A percentile compares a stretch with the other conserved stretches of the same genome.
phyloP scores from a whole-genome alignment of 2,797 vertebrate species.

The Amazona ochrocephala region DNA sequence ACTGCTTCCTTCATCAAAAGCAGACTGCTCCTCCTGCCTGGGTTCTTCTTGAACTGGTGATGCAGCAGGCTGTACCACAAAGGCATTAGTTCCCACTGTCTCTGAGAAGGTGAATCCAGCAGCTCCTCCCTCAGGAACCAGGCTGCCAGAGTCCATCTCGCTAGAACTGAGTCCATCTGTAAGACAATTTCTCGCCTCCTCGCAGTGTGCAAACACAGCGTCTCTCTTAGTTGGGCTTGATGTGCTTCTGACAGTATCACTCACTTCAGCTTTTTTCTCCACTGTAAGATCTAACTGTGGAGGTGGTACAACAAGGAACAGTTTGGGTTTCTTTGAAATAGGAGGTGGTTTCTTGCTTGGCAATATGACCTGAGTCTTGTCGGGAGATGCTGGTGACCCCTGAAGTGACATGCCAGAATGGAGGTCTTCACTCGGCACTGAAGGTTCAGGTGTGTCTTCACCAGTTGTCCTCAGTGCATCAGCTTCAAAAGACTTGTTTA shows the following conservation, averaged over 20 bases:
- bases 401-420: not conserved
- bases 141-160: slow-evolving; percentile 67
- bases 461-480: not conserved
- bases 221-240: slow-evolving; percentile 62
- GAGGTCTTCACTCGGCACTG: slow-evolving; percentile 34
- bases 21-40: slow-evolving; percentile 69
- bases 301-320: slow-evolving; percentile 82
- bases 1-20: slow-evolving; percentile 62
- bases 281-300: slow-evolving; percentile 73
- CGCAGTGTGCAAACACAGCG: slow-evolving; percentile 36
- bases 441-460: not conserved
- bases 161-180: slow-evolving; percentile 69
- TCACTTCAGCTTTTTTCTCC: slow-evolving; percentile 67
- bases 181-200: slow-evolving; percentile 71
- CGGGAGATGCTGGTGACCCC: slow-evolving; percentile 50
- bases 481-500: not conserved
- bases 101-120: slow-evolving; percentile 73
- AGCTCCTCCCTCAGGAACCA: slow-evolving; percentile 73
- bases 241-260: slow-evolving; percentile 52
- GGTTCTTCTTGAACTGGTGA: slow-evolving; percentile 56
- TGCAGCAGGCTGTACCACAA: slow-evolving; percentile 70
- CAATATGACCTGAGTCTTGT: slow-evolving; percentile 65
- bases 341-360: slow-evolving; percentile 89
- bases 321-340: slow-evolving; percentile 92
- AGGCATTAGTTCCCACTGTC: slow-evolving; percentile 71